Base-by-base conservation (phyloP, 2,113 vertebrate species). In the Hirundichthys speculiger region DNA sequence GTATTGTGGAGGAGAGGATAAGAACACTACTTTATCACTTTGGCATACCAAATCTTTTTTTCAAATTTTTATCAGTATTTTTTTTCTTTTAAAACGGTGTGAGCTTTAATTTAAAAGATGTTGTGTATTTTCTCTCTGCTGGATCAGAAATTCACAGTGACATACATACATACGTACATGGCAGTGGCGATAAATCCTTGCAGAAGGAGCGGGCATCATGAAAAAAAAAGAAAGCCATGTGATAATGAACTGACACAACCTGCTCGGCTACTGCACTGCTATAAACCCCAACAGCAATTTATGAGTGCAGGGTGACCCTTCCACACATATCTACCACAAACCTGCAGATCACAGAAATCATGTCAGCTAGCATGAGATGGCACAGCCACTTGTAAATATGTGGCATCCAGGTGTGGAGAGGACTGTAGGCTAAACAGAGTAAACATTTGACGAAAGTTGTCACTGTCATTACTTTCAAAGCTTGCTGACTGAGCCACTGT, bases 191-290 rank as follows among this genome's bases (percentile, higher is more conserved):
- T 89, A 88, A 87, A 88, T 88, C 81, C 68, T 73, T 1, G 42
- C 57, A 24, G 20, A 58, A 50, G 40, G 51, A 40, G 27, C 45
- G 63, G 73, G 72, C 81, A 79, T 85, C 76, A 79, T 88, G 86
- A 86, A 88, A 86, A 80, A n/a, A 34, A 34, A 54, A 61, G 84
- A 88, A 84, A 65, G 79, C 80, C 85, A 75, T 80, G 80, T 82
- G 84, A 88, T 90, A 87, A 92, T 90, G 85, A 90, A 90, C 87
- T 85, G 88, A 89, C 83, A 86, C 75, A 80, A 73, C 63, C 74
- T 71, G 64, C 82, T 73, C 67, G 61, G 68, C 77, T 73, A 49
- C 80, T 52, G 79, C 78, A 59, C 79, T 50, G 54, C 79, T 71
- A 83, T 87, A 86, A 91, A 91, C 68, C 79, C 77, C 67, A 20